Percentiles rank a stretch among this genome's conserved stretches.
Evolutionary conservation across 2,113 vertebrate species (phyloP).

Genomic region (Hyperopisus bebe): DNA sequence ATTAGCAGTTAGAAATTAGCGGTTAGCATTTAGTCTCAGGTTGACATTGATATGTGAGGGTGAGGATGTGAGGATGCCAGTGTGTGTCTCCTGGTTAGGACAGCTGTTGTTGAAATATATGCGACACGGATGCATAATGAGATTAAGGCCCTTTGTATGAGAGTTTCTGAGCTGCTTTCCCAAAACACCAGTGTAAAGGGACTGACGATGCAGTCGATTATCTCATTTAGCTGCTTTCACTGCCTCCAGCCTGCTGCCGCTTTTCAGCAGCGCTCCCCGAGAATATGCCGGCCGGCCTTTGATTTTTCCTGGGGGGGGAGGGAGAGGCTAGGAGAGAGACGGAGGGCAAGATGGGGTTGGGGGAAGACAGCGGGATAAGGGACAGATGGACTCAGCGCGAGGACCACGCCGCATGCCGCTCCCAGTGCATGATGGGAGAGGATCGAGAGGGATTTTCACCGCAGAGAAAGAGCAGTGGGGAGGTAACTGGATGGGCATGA

Average conservation of each 20-base stretch:
- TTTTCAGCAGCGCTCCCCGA: not conserved
- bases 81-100: not conserved
- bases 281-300: not conserved
- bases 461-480: not conserved
- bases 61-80: not conserved
- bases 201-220: not conserved
- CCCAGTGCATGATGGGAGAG: not conserved
- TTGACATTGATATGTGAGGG: not conserved
- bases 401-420: not conserved
- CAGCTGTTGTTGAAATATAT: not conserved
- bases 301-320: not conserved
- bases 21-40: not conserved
- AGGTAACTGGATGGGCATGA: slow-evolving; percentile 6
- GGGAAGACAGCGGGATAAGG: not conserved
- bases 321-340: not conserved
- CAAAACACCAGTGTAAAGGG: not conserved
- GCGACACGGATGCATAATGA: not conserved
- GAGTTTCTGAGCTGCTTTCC: not conserved
- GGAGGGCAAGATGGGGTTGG: not conserved
- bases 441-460: slow-evolving; percentile 1
- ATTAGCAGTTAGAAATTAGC: not conserved
- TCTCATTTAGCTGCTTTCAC: not conserved
- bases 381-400: not conserved
- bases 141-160: not conserved
- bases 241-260: not conserved